Evolutionary conservation across 2,797 vertebrate species (phyloP), one percentile per base, ranked within the genome.

Genomic region (Gobionotothen gibberifrons): DNA sequence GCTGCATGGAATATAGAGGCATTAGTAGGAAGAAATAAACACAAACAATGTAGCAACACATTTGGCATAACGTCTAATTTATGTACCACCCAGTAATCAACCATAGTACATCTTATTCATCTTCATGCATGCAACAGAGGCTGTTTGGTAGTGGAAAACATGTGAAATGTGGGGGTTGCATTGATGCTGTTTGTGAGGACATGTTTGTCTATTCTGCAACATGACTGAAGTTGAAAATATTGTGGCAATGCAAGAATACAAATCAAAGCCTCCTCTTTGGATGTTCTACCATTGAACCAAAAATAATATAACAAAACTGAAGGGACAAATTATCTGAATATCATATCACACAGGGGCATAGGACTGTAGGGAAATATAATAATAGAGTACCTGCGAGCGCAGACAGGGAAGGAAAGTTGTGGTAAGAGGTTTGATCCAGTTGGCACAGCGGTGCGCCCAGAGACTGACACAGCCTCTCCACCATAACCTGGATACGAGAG

Each of bases 401-500:
- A 12, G 95, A 89, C 49, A 98, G 77, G 1, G 94, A 83, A 2
- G 98, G 98, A 74, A 99, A 99, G 47, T 95, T 89, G 2, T 98
- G 85, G 87, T 98, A 95, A 4, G 89, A 81, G n/a, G 90, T 91
- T 59, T 89, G 71, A 60, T 96, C 95, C 26, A 99, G 94, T 46
- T 85, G 89, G 79, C 94, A 92, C 47, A 99, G 94, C 1, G 16
- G 93, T 17, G 75, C 66, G 3, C 98, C 97, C 0, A 97, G 94
- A 44, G 94, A 81, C 78, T 88, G 80, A 84, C 98, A 99, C 40
- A 99, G 90, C 22, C 96, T 93, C 53, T 98, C 96, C 11, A 99
- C 95, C 97, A 99, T 99, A 65, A 95, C 93, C 4, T 97, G 96
- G 89, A 99, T 98, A 49, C 98, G 97, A 2, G 95, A 92, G 61